Evolutionary conservation across 1,140 invertebrate species (phyloP).

Genomic region (Meloidogyne floridensis): DNA sequence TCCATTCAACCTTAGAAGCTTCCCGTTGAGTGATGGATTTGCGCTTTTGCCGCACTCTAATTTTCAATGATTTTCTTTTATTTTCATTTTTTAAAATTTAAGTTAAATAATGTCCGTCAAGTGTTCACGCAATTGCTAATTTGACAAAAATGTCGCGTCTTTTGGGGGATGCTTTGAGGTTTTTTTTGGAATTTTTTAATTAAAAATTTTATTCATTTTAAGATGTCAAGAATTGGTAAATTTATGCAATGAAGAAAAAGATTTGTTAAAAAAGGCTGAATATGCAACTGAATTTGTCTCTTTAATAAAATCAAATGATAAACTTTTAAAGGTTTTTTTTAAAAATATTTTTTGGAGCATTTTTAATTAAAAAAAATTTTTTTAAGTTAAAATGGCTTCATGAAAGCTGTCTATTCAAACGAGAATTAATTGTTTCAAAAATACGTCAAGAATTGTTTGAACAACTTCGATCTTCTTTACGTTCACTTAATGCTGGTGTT

Average conservation of each 20-base stretch:
- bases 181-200: conserved; percentile 17
- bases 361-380: background rate
- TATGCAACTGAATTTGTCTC: conserved; percentile 40
- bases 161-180: conserved; percentile 45
- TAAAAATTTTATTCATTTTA: conserved; percentile 34
- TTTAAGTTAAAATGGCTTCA: conserved; percentile 45
- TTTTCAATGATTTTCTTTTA: background rate
- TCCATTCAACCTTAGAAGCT: too few relatives aligned
- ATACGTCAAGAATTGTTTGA: conserved; percentile 41
- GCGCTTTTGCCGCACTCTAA: too few relatives aligned
- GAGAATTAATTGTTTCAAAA: conserved; percentile 41
- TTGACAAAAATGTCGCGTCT: conserved; percentile 43
- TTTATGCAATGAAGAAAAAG: conserved; percentile 41
- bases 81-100: background rate
- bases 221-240: conserved; percentile 52
- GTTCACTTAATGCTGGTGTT: conserved; percentile 31
- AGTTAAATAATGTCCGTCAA: conserved; percentile 27
- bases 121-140: conserved; percentile 37
- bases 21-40: too few relatives aligned
- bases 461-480: conserved; percentile 44
- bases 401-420: conserved; percentile 44
- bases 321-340: conserved; percentile 30
- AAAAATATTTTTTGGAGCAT: background rate
- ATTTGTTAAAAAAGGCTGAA: conserved; percentile 49
- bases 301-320: conserved; percentile 48